Evolutionary conservation across 2,888 invertebrate genomes (phyloP), one percentile per base, ranked within the genome.

Genomic region (Malthinus flaveolus): DNA sequence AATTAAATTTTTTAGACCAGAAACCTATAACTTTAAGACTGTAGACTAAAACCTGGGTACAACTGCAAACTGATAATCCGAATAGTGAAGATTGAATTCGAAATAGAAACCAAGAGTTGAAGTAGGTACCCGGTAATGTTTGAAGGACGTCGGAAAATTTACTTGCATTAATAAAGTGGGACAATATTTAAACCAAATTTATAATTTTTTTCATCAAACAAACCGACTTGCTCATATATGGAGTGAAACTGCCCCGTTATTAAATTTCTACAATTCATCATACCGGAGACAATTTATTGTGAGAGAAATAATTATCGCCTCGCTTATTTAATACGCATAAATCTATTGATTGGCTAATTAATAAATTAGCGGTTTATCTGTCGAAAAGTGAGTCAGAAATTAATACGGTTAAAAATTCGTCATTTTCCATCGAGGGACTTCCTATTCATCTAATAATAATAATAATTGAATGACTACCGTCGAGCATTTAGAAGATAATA

Each of bases 241-340:
- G 68, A 68, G 68, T 64, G 68, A 68, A 68, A 68, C 56, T 60
- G 58, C 57, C 53, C 55, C 49, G 48, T 63, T 61, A 61, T 63
- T 57, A 66, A 58, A 62, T 59, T 54, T 36, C 33, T 39, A 53
- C 48, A 53, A 54, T 49, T 59, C 53, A 59, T 54, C 49, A 53
- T 49, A 49, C 44, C 44, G 53, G 48, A 52, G 31, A 32, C 48
- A 33, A 23, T 23, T 44, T 39, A 52, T 57, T 52, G 39, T 42
- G 12, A 55, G 39, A 23, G 23, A 54, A 45, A 45, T 46, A 50
- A 55, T 55, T 49, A 55, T 50, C 46, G 50, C 50, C 50, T 59
- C 36, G 32, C 46, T 59, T 44, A 32, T 35, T 32, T 12, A 13
- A 32, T 13, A 32, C 47, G 39, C 23, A 54, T 59, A 59, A 59